Evolutionary conservation across 2,113 vertebrate species (phyloP).

Genomic region (Chitala chitala): DNA sequence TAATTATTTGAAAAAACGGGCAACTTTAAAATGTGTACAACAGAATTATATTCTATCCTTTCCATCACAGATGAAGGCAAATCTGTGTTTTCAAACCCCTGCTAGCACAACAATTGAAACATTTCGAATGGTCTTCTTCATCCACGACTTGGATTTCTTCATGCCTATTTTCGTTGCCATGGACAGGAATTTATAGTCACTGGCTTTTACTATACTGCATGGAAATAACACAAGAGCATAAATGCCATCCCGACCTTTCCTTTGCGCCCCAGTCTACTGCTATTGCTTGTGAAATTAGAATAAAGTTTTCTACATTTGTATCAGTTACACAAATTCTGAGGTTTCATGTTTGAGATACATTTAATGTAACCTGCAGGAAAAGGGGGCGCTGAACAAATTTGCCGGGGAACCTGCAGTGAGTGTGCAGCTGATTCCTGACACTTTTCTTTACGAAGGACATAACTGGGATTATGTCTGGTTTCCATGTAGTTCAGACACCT

Average conservation of each 20-base stretch:
- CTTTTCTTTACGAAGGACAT: not conserved
- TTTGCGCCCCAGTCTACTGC: too few species aligned
- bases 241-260: not conserved
- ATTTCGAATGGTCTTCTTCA: not conserved
- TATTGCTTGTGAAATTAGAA: not conserved
- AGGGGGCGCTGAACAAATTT: too few species aligned
- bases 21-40: not conserved
- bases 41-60: not conserved
- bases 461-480: not conserved
- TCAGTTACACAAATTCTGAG: not conserved
- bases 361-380: not conserved
- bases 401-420: too few species aligned
- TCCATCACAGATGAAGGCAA: not conserved
- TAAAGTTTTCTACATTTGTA: not conserved
- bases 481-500: too few species aligned
- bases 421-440: not conserved
- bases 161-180: not conserved
- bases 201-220: not conserved
- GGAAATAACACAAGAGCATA: not conserved
- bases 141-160: not conserved
- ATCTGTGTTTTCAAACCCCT: not conserved
- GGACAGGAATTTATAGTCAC: constrained; percentile 9
- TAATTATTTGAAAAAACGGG: not conserved
- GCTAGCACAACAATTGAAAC: not conserved
- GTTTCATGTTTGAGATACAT: constrained; percentile 7